Evolutionary conservation across 2,888 invertebrate species (phyloP).

Genomic region (Drosophila lutescens): DNA sequence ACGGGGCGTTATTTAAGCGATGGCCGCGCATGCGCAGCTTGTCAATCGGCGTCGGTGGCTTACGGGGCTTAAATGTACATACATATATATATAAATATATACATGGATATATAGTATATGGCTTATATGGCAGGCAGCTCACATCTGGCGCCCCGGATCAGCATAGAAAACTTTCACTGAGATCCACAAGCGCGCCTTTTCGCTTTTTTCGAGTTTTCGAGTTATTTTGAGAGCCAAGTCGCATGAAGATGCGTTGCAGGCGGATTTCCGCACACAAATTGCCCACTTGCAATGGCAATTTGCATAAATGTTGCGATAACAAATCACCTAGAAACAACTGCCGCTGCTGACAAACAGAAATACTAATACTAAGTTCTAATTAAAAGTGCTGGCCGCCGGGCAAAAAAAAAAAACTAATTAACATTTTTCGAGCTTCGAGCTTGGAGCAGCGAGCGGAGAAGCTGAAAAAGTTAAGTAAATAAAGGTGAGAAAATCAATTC

Average conservation of each 20-base stretch:
- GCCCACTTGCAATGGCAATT: conserved; percentile 57
- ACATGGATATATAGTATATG: neutral
- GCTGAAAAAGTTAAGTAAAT: conserved; percentile 34
- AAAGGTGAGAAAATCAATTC: conserved; percentile 73
- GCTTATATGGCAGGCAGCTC: conserved; percentile 37
- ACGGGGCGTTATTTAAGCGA: conserved; percentile 62
- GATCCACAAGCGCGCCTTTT: conserved; percentile 28
- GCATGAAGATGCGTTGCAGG: conserved; percentile 53
- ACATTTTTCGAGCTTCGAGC: conserved; percentile 65
- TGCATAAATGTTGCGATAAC: conserved; percentile 67
- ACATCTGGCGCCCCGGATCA: conserved; percentile 47
- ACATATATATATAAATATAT: neutral
- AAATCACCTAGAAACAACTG: conserved; percentile 51
- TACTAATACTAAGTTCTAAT: conserved; percentile 64
- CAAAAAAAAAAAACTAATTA: conserved; percentile 61
- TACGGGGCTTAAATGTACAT: conserved; percentile 1
- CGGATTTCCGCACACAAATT: conserved; percentile 68
- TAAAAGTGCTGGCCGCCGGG: conserved; percentile 53
- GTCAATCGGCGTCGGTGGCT: conserved; percentile 48
- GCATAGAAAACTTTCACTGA: conserved; percentile 75
- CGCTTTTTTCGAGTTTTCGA: conserved; percentile 10
- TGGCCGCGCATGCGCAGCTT: conserved; percentile 68
- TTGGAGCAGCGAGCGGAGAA: conserved; percentile 21
- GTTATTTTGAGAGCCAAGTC: conserved; percentile 15
- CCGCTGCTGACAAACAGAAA: conserved; percentile 19